phyloP scores from a whole-genome alignment of 2,113 vertebrate species.

The Sisor rabdophorus region DNA sequence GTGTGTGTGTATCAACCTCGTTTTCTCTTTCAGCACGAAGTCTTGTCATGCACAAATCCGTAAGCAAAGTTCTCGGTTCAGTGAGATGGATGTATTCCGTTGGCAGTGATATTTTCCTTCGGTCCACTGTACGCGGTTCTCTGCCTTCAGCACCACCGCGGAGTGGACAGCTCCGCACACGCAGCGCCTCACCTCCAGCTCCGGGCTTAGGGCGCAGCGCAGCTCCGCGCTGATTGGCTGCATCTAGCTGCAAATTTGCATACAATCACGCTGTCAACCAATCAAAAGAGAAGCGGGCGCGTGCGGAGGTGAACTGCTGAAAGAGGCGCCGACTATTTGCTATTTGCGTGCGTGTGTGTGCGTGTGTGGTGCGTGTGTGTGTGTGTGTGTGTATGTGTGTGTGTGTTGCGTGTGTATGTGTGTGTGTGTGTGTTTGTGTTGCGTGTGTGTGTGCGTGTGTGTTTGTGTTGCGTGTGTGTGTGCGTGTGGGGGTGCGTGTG shows the following conservation, averaged over 20 bases:
- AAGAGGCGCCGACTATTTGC: slow-evolving; percentile 10
- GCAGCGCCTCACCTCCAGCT: slow-evolving; percentile 60
- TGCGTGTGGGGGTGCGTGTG: too few species aligned
- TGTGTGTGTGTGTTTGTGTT: too few species aligned
- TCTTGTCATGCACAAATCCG: slow-evolving; percentile 43
- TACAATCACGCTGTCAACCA: slow-evolving; percentile 64
- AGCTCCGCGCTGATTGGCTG: slow-evolving; percentile 65
- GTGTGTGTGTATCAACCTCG: slow-evolving; percentile 41
- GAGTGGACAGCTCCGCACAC: slow-evolving; percentile 67
- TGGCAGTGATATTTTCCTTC: slow-evolving; percentile 27
- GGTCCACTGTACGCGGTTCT: not conserved
- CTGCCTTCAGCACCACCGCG: slow-evolving; percentile 66
- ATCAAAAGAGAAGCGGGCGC: slow-evolving; percentile 52
- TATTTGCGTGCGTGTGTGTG: not conserved
- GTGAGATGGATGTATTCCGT: slow-evolving; percentile 54
- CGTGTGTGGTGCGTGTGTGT: slow-evolving; percentile 19
- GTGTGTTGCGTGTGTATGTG: too few species aligned
- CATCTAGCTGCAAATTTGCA: slow-evolving; percentile 62
- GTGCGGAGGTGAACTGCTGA: slow-evolving; percentile 11
- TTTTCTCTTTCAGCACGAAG: slow-evolving; percentile 50
- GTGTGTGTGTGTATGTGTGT: slow-evolving; percentile 36
- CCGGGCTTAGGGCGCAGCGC: slow-evolving; percentile 55
- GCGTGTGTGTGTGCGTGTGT: not conserved
- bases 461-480: not conserved
- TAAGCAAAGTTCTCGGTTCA: slow-evolving; percentile 56